These are phyloP conservation scores for Conomelus anceps DNA, from an alignment of 2,888 invertebrate genomes.

Conservation along the genomic window DNA sequence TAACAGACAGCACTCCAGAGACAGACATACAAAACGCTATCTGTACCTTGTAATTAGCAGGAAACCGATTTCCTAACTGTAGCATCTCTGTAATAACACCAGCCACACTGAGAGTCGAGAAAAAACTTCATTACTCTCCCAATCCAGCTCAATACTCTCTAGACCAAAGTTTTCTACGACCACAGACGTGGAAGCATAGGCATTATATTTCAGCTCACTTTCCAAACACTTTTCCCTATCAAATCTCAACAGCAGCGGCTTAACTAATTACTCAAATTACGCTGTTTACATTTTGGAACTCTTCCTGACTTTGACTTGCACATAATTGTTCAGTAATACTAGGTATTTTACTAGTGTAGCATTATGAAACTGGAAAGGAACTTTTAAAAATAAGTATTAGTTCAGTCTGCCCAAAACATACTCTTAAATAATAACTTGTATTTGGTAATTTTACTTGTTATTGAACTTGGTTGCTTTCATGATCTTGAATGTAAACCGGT, in stretches of 20 bases:
- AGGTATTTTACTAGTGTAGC: not conserved
- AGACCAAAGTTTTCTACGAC: not conserved
- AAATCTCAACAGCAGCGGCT: not conserved
- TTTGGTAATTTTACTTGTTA: too few relatives aligned
- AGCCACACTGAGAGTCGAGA: not conserved
- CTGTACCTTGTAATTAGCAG: not conserved
- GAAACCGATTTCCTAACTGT: not conserved
- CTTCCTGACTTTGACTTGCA: not conserved
- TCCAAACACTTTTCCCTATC: not conserved
- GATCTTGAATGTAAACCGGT: not conserved
- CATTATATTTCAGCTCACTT: not conserved
- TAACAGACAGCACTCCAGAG: too few relatives aligned
- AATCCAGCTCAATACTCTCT: not conserved
- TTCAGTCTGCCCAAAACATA: not conserved
- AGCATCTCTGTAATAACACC: not conserved
- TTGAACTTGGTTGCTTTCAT: not conserved
- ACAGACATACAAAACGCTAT: not conserved
- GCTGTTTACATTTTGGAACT: not conserved
- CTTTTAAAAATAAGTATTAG: not conserved
- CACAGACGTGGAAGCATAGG: not conserved
- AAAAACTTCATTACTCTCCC: not conserved
- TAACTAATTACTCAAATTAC: not conserved
- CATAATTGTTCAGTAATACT: not conserved
- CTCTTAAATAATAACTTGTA: too few relatives aligned
- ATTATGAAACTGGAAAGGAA: not conserved